Percentiles rank a stretch among this genome's conserved stretches.
These are phyloP conservation scores for Tinamus guttatus DNA, from an alignment of 2,113 vertebrate species.

Conservation along the genomic window DNA sequence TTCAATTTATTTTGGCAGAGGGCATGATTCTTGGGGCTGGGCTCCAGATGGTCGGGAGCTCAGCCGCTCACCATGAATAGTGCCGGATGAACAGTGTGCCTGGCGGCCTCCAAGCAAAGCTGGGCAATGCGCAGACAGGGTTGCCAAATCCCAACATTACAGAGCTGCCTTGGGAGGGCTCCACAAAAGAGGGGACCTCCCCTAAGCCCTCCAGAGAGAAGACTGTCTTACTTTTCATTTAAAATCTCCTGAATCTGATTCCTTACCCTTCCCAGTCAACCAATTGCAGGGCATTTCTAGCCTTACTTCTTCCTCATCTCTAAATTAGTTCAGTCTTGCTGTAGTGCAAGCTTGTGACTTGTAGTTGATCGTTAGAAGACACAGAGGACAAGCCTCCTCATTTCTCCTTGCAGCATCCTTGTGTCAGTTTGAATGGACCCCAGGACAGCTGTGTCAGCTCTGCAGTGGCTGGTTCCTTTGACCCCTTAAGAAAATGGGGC, in stretches of 20 bases:
- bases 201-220: neutral
- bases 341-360: neutral
- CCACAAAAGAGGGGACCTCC: neutral
- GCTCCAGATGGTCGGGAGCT: slow-evolving; percentile 67
- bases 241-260: fast-evolving
- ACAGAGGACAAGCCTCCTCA: neutral
- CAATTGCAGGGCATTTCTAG: neutral
- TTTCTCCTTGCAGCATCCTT: neutral
- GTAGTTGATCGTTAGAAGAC: neutral
- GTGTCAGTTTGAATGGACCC: neutral
- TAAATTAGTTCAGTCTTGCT: neutral
- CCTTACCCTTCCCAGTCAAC: neutral
- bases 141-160: neutral
- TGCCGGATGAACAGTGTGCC: neutral
- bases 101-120: neutral
- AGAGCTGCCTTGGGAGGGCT: neutral
- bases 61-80: slow-evolving; percentile 43
- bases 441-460: fast-evolving
- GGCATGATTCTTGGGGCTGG: slow-evolving; percentile 59
- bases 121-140: neutral
- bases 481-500: neutral
- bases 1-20: slow-evolving; percentile 67
- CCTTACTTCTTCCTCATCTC: neutral
- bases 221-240: neutral
- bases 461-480: fast-evolving